Evolutionary conservation across 2,797 vertebrate genomes (phyloP), one percentile per base, ranked within the genome.

Genomic region (Scyliorhinus canicula): DNA sequence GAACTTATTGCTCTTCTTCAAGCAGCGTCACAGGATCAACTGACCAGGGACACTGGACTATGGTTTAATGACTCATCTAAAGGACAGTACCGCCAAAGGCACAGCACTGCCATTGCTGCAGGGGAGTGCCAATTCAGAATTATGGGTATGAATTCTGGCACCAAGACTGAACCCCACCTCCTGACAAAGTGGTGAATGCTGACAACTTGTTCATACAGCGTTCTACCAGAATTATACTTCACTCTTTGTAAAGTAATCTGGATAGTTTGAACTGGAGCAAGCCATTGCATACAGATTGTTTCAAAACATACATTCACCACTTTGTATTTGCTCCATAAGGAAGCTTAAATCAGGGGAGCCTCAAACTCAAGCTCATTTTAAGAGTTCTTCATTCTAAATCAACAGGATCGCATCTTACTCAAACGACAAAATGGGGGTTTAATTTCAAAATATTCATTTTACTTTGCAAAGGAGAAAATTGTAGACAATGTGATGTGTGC

Each of bases 381-480:
- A 82, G 52, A 57, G 85, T 26, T 28, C 28, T 57, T 28, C 85
- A 88, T 52, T 55, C 47, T 31, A 88, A 88, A 14, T 44, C 3
- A 4, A 77, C n/a, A 82, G 44, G 26, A 26, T 82, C 21, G 44
- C 40, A 82, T 8, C 40, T 47, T 47, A 82, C 79, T 86, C 50
- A 16, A n/a, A 12, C 50, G 12, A 93, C 24, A 93, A 65, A 67
- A 47, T 44, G 40, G 24, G n/a, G 1, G 91, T 4, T 60, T 26
- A 93, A 93, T 93, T 67, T 93, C 91, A 93, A 93, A 69, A 47
- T 93, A 12, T 47, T 6, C n/a, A 93, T 44, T 93, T 93, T 93
- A 44, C 24, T 93, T 93, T 93, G 4, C 24, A 93, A 63, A 65
- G 55, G 4, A 65, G 31, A 16, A 88, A 57, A 88, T n/a, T n/a